Evolutionary conservation across 2,888 invertebrate species (phyloP).

Genomic region (Augochlorella aurata): DNA sequence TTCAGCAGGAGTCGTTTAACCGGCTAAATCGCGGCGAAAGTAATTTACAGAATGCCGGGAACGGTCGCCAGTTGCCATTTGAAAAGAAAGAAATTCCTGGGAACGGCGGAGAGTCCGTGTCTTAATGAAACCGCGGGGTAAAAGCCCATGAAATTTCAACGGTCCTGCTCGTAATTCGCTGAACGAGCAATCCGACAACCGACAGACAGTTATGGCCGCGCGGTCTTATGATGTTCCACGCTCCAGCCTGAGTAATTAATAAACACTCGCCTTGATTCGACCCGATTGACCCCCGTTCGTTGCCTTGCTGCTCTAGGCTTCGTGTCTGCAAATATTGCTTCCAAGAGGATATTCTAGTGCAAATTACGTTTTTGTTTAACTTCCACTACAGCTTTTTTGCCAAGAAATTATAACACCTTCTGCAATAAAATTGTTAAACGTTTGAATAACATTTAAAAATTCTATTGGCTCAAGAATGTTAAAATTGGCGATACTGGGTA

Average conservation of each 20-base stretch:
- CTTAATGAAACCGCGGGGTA: slow-evolving; percentile 14
- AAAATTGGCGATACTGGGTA: too few species aligned
- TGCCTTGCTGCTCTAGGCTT: neutral
- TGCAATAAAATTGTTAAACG: too few species aligned
- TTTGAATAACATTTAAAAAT: too few species aligned
- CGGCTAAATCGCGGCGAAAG: slow-evolving; percentile 17
- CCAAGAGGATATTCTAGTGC: too few species aligned
- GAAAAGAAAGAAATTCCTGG: slow-evolving; percentile 14
- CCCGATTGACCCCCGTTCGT: neutral
- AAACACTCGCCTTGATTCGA: neutral
- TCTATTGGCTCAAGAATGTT: too few species aligned
- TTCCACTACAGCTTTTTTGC: too few species aligned
- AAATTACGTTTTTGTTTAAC: too few species aligned
- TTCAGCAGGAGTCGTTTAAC: slow-evolving; percentile 14
- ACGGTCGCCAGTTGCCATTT: neutral
- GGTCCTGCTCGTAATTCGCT: neutral
- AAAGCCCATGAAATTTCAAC: slow-evolving; percentile 16
- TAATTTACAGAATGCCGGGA: slow-evolving; percentile 19
- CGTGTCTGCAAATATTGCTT: too few species aligned
- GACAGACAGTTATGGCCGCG: neutral
- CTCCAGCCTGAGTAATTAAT: neutral
- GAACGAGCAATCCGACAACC: neutral
- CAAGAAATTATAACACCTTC: too few species aligned
- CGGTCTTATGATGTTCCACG: neutral
- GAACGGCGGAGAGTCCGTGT: neutral